A percentile compares a stretch with the other conserved stretches of the same genome.
Conservation (phyloP, 2,113 vertebrate species). For the Aix galericulata region DNA sequence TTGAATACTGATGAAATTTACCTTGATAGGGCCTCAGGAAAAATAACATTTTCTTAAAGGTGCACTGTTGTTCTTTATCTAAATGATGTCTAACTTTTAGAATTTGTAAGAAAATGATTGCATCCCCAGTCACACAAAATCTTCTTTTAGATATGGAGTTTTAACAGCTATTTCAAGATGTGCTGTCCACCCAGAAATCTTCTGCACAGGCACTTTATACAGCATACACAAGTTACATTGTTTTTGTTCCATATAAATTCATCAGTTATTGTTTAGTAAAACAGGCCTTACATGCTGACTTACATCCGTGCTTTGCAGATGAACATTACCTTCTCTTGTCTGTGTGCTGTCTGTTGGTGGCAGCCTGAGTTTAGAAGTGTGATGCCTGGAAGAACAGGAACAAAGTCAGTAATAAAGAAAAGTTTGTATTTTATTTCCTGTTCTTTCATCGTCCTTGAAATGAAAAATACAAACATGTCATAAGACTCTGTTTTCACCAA, state of each 20-base stretch:
- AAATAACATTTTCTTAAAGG: slow-evolving; percentile 85
- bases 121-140: background rate
- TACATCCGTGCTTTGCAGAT: background rate
- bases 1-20: slow-evolving; percentile 90
- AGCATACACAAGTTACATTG: rapidly evolving
- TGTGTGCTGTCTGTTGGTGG: slow-evolving; percentile 70
- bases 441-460: slow-evolving; percentile 19
- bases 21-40: slow-evolving; percentile 83
- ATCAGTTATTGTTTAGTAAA: background rate
- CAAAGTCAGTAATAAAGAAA: slow-evolving; percentile 52
- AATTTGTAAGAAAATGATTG: slow-evolving; percentile 42
- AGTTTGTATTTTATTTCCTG: slow-evolving; percentile 28
- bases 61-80: slow-evolving; percentile 71
- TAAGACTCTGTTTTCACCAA: background rate
- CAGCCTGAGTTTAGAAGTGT: slow-evolving; percentile 67
- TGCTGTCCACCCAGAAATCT: background rate
- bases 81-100: slow-evolving; percentile 46
- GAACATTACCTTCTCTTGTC: slow-evolving; percentile 18
- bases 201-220: background rate
- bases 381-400: background rate
- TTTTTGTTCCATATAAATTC: background rate
- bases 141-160: background rate
- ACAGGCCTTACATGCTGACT: background rate
- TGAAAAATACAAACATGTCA: background rate
- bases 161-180: background rate